Base-by-base conservation (phyloP, 2,113 vertebrate species). In the Nothoprocta perdicaria region DNA sequence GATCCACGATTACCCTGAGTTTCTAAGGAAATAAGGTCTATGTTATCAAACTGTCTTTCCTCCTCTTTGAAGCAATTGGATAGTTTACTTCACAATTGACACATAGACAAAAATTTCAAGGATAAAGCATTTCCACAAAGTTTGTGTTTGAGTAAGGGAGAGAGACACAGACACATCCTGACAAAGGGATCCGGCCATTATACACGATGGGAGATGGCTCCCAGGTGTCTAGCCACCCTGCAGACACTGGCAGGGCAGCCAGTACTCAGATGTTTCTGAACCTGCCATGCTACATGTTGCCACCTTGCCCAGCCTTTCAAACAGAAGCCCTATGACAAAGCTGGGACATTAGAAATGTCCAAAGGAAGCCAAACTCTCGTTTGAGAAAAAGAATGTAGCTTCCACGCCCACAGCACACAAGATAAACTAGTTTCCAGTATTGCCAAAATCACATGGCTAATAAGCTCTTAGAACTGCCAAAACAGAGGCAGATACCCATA, bases 311-410 rank as follows among this genome's bases (percentile, higher is more conserved):
- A 50, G 22, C 9, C 12, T 0, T 14, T 58, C 8, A 10, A 21
- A 50, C 16, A 66, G 53, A 87, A 31, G 10, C 72, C 53, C 13
- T 45, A 0, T 11, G 48, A 62, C 45, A 73, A 80, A 91, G 17
- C 16, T 4, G 1, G 12, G n/a, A 38, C 0, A 1, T 85, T 55
- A 53, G 72, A 84, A 89, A 82, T 5, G 7, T 63, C 45, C 61
- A 43, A 14, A 45, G 45, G 77, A 87, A 84, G 16, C 31, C 31
- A 41, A 15, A 27, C 53, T 27, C 43, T 21, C 52, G 58, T 63
- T 40, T 0, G 0, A 38, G 35, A 27, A 76, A 55, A 52, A 6
- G 3, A 5, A 4, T 14, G 35, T 22, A 18, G 63, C 50, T 88
- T 74, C 45, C 50, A 67, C 27, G 5, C 33, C 87, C 14, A 14